These are phyloP conservation scores for Uloborus plumipes DNA, from an alignment of 2,888 invertebrate genomes.

Conservation along the genomic window DNA sequence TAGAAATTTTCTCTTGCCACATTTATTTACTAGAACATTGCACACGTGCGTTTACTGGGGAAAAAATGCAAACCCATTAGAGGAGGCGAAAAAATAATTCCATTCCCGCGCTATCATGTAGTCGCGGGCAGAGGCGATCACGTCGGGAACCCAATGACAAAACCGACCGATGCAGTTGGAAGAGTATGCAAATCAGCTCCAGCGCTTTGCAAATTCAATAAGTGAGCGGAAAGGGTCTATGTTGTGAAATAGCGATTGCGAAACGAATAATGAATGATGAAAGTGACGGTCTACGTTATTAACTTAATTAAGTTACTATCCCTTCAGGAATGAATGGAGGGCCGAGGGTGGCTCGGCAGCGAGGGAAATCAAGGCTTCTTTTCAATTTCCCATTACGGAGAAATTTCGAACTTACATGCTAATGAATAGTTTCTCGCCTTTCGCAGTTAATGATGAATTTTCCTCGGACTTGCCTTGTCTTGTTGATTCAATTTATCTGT, in stretches of 20 bases:
- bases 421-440: constrained; percentile 58
- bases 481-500: constrained; percentile 55
- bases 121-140: too few relatives aligned
- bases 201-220: constrained; percentile 40
- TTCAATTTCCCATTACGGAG: constrained; percentile 42
- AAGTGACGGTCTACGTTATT: constrained; percentile 58
- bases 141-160: constrained; percentile 1
- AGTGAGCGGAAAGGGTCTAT: constrained; percentile 23
- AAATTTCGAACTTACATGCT: constrained; percentile 45
- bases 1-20: too few relatives aligned
- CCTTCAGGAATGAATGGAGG: constrained; percentile 8
- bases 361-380: constrained; percentile 58
- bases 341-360: constrained; percentile 13
- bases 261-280: constrained; percentile 51
- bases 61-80: too few relatives aligned
- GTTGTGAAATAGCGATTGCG: constrained; percentile 45
- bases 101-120: not conserved
- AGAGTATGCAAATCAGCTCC: constrained; percentile 35
- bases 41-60: too few relatives aligned
- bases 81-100: not conserved
- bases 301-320: constrained; percentile 50
- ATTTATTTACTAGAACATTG: too few relatives aligned
- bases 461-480: constrained; percentile 13
- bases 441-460: constrained; percentile 33
- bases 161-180: not conserved